phyloP scores from a whole-genome alignment of 2,113 vertebrate genomes.

The Polypterus senegalus region DNA sequence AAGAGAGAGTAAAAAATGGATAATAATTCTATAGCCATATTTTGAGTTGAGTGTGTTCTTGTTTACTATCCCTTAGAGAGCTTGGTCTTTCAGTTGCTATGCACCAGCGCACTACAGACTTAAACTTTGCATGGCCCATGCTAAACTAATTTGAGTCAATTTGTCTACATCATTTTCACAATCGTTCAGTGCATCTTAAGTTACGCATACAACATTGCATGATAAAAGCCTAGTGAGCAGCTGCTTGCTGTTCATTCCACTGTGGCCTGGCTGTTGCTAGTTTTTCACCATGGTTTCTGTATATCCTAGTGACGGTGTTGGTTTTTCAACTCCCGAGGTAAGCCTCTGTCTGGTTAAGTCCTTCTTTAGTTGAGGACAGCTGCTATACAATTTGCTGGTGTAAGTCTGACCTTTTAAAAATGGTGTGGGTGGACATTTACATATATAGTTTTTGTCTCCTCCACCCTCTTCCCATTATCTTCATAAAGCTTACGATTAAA shows the following conservation, averaged over 20 bases:
- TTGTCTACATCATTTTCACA: conserved; percentile 67
- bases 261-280: conserved; percentile 38
- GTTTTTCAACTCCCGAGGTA: conserved; percentile 52
- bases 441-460: conserved; percentile 17
- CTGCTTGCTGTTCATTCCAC: conserved; percentile 50
- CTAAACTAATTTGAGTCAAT: conserved; percentile 73
- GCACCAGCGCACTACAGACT: conserved; percentile 45
- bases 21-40: neutral
- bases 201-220: conserved; percentile 40
- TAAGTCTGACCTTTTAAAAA: conserved; percentile 38
- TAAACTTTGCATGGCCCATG: conserved; percentile 56
- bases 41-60: conserved; percentile 3
- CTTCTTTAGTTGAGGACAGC: conserved; percentile 46
- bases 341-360: conserved; percentile 43
- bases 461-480: conserved; percentile 23
- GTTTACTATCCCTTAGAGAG: neutral
- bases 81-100: conserved; percentile 39
- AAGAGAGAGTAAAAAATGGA: no score
- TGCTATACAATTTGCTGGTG: conserved; percentile 43
- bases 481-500: conserved; percentile 42
- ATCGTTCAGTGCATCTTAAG: conserved; percentile 43
- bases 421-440: conserved; percentile 32
- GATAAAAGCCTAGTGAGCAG: conserved; percentile 52
- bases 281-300: conserved; percentile 68
- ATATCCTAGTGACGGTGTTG: conserved; percentile 67